These are phyloP conservation scores for Ceyx melanurus DNA, from an alignment of 2,113 vertebrate genomes.

Conservation along the genomic window DNA sequence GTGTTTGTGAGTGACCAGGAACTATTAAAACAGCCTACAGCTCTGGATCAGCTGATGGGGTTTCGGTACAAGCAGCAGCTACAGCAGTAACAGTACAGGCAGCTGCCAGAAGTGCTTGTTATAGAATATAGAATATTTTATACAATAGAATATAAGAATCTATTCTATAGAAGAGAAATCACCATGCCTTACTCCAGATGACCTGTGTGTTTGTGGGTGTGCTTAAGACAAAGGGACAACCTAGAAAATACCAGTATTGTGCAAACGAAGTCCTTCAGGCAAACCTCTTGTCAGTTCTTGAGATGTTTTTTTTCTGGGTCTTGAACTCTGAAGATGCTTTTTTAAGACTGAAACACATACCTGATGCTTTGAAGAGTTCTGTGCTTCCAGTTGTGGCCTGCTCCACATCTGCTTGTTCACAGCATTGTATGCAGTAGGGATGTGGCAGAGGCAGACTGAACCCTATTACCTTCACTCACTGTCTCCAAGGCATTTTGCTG, in stretches of 20 bases:
- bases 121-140: too few relatives aligned
- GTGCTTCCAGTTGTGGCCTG: background rate
- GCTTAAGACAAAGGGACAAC: background rate
- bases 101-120: background rate
- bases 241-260: background rate
- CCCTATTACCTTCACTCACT: background rate
- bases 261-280: background rate
- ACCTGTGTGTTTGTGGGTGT: background rate
- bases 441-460: background rate
- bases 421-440: background rate
- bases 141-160: too few relatives aligned
- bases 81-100: background rate
- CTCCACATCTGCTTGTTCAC: background rate
- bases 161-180: background rate
- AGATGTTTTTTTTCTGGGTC: background rate
- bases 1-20: background rate
- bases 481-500: background rate
- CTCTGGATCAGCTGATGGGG: constrained; percentile 37
- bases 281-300: background rate
- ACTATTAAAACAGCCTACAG: constrained; percentile 3
- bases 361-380: background rate
- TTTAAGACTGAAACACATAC: background rate
- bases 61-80: background rate
- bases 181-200: background rate
- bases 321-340: background rate